Evolutionary conservation across 2,113 vertebrate genomes (phyloP).

Genomic region (Heloderma charlesbogerti): DNA sequence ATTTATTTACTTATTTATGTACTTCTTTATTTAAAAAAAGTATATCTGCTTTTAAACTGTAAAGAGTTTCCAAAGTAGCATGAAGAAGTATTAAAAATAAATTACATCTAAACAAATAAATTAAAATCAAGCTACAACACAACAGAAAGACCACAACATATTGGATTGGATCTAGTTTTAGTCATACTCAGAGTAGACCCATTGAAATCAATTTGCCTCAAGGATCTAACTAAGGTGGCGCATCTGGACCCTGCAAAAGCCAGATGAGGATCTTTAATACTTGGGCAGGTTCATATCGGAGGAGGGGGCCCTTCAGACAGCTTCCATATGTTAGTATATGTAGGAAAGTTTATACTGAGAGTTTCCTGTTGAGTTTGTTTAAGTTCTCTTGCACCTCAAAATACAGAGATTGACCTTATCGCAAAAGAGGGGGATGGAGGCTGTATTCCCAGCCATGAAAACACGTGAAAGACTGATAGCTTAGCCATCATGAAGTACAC

Average conservation of each 20-base stretch:
- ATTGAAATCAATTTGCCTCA: no score
- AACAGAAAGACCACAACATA: background rate
- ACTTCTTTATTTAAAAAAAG: background rate
- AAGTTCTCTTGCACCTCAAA: background rate
- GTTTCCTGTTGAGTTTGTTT: background rate
- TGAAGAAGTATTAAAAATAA: background rate
- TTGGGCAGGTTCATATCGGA: background rate
- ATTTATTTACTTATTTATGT: background rate
- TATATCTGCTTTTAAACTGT: background rate
- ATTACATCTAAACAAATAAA: background rate
- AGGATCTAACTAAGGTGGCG: no score
- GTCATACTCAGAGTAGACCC: no score
- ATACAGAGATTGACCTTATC: background rate
- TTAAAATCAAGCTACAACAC: background rate
- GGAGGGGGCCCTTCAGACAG: background rate
- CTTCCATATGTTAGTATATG: background rate
- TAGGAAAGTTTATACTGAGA: background rate
- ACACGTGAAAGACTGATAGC: background rate
- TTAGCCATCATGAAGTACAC: background rate
- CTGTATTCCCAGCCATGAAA: background rate
- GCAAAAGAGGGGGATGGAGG: background rate
- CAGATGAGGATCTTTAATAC: no score
- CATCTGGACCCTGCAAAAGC: background rate
- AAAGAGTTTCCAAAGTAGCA: background rate
- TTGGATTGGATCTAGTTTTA: no score